Evolutionary conservation across 2,113 vertebrate genomes (phyloP).

Genomic region (Scalopus aquaticus): DNA sequence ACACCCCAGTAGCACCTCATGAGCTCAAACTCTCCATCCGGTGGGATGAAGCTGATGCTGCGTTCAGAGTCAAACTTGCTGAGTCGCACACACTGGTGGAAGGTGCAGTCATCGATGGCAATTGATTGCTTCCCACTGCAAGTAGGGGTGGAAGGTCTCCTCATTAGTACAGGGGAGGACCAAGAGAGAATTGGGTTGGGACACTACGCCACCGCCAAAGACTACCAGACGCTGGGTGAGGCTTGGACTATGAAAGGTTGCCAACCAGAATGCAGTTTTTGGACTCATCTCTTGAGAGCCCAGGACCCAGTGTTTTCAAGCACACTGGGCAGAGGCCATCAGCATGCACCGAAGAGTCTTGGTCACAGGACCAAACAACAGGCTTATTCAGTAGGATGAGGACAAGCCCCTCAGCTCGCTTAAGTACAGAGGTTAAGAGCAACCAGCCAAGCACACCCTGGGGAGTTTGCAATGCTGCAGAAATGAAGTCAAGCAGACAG

Average conservation of each 20-base stretch:
- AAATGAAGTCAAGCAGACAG: neutral
- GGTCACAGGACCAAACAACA: neutral
- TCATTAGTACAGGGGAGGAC: neutral
- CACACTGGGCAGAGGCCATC: neutral
- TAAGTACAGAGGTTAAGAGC: neutral
- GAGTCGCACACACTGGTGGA: conserved; percentile 99
- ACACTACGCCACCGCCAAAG: neutral
- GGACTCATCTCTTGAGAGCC: neutral
- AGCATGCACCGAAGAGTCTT: neutral
- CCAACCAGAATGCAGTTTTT: neutral
- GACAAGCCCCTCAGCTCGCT: neutral
- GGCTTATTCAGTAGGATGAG: neutral
- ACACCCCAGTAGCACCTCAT: conserved; percentile 90
- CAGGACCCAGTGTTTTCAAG: neutral
- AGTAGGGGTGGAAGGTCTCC: conserved; percentile 42
- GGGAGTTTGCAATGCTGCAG: neutral
- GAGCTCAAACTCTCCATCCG: conserved; percentile 98
- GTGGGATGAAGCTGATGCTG: conserved; percentile 99
- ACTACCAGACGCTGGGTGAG: neutral
- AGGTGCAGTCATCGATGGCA: conserved; percentile 99
- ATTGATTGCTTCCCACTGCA: conserved; percentile 98
- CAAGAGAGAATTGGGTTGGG: neutral
- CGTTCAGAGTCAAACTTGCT: conserved; percentile 99
- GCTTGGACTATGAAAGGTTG: neutral
- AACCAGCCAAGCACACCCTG: neutral